Evolutionary conservation across 2,113 vertebrate genomes (phyloP).

Genomic region (Falcunculus frontatus): DNA sequence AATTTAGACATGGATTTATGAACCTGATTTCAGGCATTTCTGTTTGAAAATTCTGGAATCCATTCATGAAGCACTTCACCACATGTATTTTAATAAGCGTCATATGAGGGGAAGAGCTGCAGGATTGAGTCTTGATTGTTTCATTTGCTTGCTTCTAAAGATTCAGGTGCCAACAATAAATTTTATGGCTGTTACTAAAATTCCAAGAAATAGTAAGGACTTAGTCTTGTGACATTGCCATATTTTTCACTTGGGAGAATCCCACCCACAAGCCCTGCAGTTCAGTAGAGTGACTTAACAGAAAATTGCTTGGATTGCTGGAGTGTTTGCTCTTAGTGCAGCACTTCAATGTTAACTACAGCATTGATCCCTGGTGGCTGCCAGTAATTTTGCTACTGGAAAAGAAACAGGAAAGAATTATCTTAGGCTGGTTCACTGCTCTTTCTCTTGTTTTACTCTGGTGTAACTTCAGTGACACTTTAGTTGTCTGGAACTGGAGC

Average conservation of each 20-base stretch:
- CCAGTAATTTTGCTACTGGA: constrained; percentile 20
- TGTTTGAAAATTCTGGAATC: neutral
- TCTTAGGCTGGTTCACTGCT: neutral
- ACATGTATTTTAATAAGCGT: neutral
- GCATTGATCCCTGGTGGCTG: neutral
- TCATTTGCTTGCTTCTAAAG: neutral
- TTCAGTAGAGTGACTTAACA: constrained; percentile 32
- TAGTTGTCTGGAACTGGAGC: neutral
- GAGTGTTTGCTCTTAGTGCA: neutral
- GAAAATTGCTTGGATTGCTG: neutral
- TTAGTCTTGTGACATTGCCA: neutral
- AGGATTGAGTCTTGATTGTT: neutral
- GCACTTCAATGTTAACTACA: neutral
- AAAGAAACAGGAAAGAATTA: constrained; percentile 12
- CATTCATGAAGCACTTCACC: neutral
- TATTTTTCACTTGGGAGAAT: constrained; percentile 45
- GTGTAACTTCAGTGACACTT: neutral
- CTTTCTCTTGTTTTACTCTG: neutral
- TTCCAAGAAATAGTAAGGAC: constrained; percentile 29
- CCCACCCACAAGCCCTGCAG: constrained; percentile 2
- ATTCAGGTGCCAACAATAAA: neutral
- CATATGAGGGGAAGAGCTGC: neutral
- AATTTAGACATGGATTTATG: neutral
- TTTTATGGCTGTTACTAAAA: constrained; percentile 25
- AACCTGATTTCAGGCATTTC: neutral